Conservation (phyloP, 1,140 invertebrate species). For the Araneus ventricosus region DNA sequence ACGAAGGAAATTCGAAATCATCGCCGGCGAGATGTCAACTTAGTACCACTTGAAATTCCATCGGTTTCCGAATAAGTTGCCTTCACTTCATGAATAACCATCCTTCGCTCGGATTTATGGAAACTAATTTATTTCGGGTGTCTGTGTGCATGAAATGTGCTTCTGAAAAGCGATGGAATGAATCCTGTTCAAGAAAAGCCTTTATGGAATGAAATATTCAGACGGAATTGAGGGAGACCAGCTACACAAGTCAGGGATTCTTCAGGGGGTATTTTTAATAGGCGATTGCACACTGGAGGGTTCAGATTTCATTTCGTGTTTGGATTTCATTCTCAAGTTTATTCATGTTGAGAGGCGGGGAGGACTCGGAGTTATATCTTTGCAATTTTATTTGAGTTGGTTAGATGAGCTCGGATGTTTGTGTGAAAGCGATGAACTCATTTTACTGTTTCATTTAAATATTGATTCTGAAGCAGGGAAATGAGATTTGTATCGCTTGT, state of each 20-base stretch:
- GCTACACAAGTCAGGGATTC: not conserved
- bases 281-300: not conserved
- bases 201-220: slow-evolving; percentile 52
- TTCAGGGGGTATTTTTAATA: slow-evolving; percentile 1
- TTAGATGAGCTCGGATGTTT: not conserved
- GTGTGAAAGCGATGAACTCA: not conserved
- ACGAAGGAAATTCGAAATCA: not conserved
- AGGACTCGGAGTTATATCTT: not conserved
- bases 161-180: not conserved
- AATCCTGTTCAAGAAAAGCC: not conserved
- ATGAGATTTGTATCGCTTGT: too few relatives aligned
- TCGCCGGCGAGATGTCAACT: slow-evolving; percentile 25
- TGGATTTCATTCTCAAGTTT: not conserved
- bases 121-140: slow-evolving; percentile 48
- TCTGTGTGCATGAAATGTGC: not conserved
- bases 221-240: not conserved
- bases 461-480: not conserved
- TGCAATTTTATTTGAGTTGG: not conserved
- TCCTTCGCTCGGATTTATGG: slow-evolving; percentile 15
- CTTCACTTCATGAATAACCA: slow-evolving; percentile 46
- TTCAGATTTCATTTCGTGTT: not conserved
- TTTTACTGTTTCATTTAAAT: not conserved
- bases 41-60: slow-evolving; percentile 48
- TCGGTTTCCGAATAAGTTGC: slow-evolving; percentile 24
- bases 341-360: too few relatives aligned